Base-by-base conservation (phyloP, 2,113 vertebrate species). In the Bubo bubo region DNA sequence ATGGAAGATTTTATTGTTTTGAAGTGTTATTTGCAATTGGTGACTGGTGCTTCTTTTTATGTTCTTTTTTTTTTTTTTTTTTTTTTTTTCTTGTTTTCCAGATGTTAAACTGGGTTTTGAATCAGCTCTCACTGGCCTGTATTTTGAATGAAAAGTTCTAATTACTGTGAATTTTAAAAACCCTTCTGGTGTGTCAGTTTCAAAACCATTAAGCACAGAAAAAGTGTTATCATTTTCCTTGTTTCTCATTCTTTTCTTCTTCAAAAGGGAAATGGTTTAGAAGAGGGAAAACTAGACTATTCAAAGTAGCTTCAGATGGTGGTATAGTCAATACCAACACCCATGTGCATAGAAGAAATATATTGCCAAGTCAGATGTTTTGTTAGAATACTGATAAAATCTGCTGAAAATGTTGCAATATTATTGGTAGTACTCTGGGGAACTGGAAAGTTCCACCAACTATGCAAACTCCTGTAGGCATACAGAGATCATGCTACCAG, bases 151-250 rank as follows among this genome's bases (percentile, higher is more conserved):
- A 94, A 86, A 89, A 90, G 21, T 96, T 97, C 66, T 93, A 97
- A 97, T 97, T 97, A 91, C 80, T 90, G 39, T 89, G 84, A 79
- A 87, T 96, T 93, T 88, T 60, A 68, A 93, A 93, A 94, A 45
- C 7, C 24, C 80, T 91, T 95, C 93, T 97, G 43, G 55, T 63
- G 14, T 89, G 50, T 74, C 77, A 89, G 9, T 92, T 93, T 93
- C 28, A 91, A 95, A 97, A 52, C 34, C 37, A 86, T 60, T 68
- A 91, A 91, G 20, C 34, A 83, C 16, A 68, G 56, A 79, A 89
- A n/a, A 71, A 91, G 7, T 84, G 45, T 86, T 87, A 89, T 75
- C 32, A 83, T 74, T 63, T 63, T 95, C 34, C 55, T 93, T 96
- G 35, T 89, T 95, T 94, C 60, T 88, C 49, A 41, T 27, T 80